Conservation (phyloP, 2,113 vertebrate genomes). For the Myotis yumanensis region DNA sequence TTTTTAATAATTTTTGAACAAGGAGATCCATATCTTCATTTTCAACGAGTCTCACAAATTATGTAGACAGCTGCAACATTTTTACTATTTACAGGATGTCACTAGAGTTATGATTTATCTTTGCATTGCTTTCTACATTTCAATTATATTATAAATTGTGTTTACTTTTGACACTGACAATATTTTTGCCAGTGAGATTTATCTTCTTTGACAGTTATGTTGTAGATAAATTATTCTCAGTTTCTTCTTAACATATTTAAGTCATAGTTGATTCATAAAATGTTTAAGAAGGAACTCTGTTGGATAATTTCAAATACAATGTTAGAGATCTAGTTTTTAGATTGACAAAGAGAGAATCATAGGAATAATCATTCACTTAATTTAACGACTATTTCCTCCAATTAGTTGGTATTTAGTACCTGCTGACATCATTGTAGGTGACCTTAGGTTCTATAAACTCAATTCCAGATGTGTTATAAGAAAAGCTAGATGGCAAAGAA, state of each 20-base stretch:
- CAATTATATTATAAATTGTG: neutral
- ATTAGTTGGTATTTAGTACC: neutral
- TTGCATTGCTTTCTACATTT: constrained; percentile 8
- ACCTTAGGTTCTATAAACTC: neutral
- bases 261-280: constrained; percentile 11
- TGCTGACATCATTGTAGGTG: neutral
- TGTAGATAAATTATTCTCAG: neutral
- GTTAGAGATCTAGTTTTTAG: neutral
- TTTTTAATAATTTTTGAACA: constrained; percentile 3
- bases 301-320: neutral
- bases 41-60: neutral
- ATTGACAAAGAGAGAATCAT: neutral
- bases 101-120: neutral
- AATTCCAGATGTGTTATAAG: neutral
- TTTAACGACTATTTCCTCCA: neutral
- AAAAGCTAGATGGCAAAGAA: neutral
- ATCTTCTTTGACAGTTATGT: neutral
- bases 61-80: neutral
- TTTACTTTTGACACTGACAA: constrained; percentile 7
- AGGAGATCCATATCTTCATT: neutral
- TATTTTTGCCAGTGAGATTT: constrained; percentile 24
- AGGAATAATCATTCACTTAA: neutral
- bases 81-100: neutral
- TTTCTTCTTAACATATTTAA: constrained; percentile 11
- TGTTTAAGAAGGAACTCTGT: neutral